phyloP scores from a whole-genome alignment of 1,140 invertebrate species.

The Drosophila yakuba region DNA sequence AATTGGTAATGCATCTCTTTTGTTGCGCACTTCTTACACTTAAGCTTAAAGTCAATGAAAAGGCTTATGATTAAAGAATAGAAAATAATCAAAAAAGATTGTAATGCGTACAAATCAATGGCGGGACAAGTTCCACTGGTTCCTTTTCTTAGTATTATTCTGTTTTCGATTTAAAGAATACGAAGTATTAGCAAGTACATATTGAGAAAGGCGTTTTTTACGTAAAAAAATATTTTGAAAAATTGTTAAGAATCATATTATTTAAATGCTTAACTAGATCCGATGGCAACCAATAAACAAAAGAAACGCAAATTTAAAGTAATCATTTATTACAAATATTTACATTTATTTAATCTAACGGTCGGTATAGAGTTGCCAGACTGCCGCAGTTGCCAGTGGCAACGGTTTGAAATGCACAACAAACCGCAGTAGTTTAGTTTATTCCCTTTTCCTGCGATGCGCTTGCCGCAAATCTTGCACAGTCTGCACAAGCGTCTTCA shows the following conservation, averaged over 20 bases:
- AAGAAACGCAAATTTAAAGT: too few relatives aligned
- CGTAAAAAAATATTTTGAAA: too few relatives aligned
- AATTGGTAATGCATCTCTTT: constrained; percentile 1
- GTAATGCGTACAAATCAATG: background rate
- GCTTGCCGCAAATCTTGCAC: constrained; percentile 58
- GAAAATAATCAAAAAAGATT: constrained; percentile 15
- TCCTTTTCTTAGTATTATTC: background rate
- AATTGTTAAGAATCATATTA: too few relatives aligned
- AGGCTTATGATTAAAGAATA: constrained; percentile 45
- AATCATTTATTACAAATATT: background rate
- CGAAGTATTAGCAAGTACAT: too few relatives aligned
- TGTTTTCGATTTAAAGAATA: too few relatives aligned
- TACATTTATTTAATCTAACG: background rate
- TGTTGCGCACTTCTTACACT: constrained; percentile 37
- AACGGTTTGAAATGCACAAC: constrained; percentile 30
- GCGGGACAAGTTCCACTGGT: background rate
- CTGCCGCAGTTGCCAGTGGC: constrained; percentile 8
- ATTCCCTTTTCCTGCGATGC: constrained; percentile 46
- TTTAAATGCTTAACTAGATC: too few relatives aligned
- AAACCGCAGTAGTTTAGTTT: constrained; percentile 1
- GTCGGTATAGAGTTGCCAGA: constrained; percentile 8
- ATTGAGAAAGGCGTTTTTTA: too few relatives aligned
- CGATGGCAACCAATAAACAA: too few relatives aligned
- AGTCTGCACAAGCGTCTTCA: constrained; percentile 54
- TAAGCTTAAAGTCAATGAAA: constrained; percentile 34